Evolutionary conservation across 1,140 invertebrate species (phyloP).

Genomic region (Rhopalosiphum maidis): DNA sequence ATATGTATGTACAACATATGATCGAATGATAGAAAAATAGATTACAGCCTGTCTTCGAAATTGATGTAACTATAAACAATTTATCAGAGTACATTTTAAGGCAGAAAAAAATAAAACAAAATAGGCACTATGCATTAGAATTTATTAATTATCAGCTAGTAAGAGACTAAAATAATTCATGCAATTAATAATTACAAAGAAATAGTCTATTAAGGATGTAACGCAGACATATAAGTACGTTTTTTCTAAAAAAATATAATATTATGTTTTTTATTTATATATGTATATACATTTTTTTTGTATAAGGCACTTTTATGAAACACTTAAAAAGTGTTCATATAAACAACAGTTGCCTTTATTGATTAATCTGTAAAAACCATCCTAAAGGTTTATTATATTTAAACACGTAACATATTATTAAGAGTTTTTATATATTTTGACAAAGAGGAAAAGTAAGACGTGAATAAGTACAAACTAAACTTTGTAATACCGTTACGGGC

Average conservation of each 20-base stretch:
- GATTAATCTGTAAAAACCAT: neutral
- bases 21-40: neutral
- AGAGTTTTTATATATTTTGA: neutral
- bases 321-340: neutral
- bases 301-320: neutral
- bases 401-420: neutral
- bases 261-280: no score
- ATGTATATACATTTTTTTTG: neutral
- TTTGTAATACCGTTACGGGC: neutral
- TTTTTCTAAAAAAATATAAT: neutral
- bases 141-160: neutral
- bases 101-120: neutral
- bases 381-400: neutral
- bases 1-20: neutral
- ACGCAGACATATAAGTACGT: no score
- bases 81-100: neutral
- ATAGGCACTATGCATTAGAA: neutral
- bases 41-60: neutral
- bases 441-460: neutral
- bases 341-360: neutral
- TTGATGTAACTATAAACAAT: neutral
- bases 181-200: neutral
- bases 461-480: neutral
- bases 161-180: neutral
- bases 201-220: neutral